Evolutionary conservation across 2,888 invertebrate species (phyloP), one percentile per base, ranked within the genome.

Genomic region (Lasioglossum leucozonium): DNA sequence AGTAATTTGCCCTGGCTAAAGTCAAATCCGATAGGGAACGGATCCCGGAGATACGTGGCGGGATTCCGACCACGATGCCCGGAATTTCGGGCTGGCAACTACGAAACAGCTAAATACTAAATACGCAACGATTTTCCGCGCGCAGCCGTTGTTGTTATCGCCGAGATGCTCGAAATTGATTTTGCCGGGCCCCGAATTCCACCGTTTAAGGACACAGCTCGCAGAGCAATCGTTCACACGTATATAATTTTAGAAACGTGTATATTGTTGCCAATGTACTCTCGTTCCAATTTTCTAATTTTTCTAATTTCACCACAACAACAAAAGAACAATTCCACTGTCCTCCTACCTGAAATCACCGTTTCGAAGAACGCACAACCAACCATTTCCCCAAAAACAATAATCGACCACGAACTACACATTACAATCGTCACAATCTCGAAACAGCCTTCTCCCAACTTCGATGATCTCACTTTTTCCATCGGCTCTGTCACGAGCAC

Each of bases 1-100:
- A 77, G 80, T 72, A 84, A 84, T 84, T 84, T 74, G 80, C 84
- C 65, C 26, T 47, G 26, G 71, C 58, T 71, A 13, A 67, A 72
- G 71, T 79, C 76, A 55, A 81, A 76, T 62, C 62, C 81, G 62
- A 71, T 42, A 55, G 37, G 75, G 37, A 34, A 42, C 37, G 71
- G 26, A 34, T 34, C 26, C 62, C 55, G 6, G 10, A n/a, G 16
- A 34, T n/a, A 77, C 58, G 44, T 37, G 44, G 51, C 44, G 67
- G 30, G 80, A 80, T 82, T 80, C 30, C 72, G 37, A 47, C 58
- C 37, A 4, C 55, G 34, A 44, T 26, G 26, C 55, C 10, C 11
- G n/a, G 51, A 69, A 79, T 82, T 73, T 74, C 4, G 42, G 55
- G 40, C 42, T n/a, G 8, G 34, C 10, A 73, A 65, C 73, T 67